phyloP scores from a whole-genome alignment of 2,797 vertebrate species.

The Bryconaethiops microstoma region DNA sequence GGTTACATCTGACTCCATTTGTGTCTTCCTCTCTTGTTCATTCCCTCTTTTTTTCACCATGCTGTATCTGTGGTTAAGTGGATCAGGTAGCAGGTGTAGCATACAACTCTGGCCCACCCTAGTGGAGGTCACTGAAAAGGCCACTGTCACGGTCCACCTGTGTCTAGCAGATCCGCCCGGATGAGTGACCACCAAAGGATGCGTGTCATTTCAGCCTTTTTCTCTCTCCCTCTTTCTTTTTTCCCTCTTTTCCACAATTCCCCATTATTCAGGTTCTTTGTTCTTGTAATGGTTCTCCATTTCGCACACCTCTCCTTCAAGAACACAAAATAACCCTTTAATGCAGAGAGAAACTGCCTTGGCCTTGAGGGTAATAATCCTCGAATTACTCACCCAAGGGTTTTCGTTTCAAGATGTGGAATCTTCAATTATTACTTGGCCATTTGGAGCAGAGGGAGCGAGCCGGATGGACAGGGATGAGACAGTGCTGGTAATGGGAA shows the following conservation, averaged over 20 bases:
- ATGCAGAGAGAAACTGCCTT: constrained; percentile 82
- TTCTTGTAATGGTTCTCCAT: constrained; percentile 84
- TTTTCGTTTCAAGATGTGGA: constrained; percentile 86
- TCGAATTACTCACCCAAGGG: constrained; percentile 85
- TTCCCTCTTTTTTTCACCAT: constrained; percentile 58
- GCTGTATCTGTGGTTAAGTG: constrained; percentile 79
- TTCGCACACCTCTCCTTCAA: constrained; percentile 78
- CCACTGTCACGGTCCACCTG: constrained; percentile 34
- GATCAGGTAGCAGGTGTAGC: constrained; percentile 69
- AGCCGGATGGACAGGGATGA: constrained; percentile 52
- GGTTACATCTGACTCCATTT: constrained; percentile 2
- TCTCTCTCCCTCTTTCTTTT: constrained; percentile 6
- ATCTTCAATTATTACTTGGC: constrained; percentile 85
- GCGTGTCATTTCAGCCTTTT: constrained; percentile 42
- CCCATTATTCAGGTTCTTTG: constrained; percentile 82
- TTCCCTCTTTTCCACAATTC: constrained; percentile 78
- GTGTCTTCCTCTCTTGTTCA: constrained; percentile 19
- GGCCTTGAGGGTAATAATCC: constrained; percentile 81
- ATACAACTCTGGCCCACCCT: constrained; percentile 45
- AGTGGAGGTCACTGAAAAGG: constrained; percentile 41
- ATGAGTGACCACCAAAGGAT: constrained; percentile 57
- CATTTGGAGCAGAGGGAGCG: constrained; percentile 74
- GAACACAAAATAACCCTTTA: constrained; percentile 88
- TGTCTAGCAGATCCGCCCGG: constrained; percentile 6
- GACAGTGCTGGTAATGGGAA: constrained; percentile 70